A percentile compares a stretch with the other conserved stretches of the same genome.
Evolutionary conservation across 2,113 vertebrate genomes (phyloP).

Genomic region (cat (Felis catus)): DNA sequence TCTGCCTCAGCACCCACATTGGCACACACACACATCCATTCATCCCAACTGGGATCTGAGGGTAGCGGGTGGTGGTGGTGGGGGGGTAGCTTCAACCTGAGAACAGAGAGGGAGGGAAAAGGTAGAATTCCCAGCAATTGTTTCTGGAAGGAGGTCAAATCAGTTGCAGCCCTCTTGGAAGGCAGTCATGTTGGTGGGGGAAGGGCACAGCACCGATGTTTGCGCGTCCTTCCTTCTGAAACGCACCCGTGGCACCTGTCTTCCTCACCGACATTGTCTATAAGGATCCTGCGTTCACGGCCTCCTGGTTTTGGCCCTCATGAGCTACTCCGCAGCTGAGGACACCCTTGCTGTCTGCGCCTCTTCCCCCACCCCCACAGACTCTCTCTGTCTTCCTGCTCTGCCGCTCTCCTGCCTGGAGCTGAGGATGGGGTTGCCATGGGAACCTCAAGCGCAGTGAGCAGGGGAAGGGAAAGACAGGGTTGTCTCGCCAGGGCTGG

Average conservation of each 20-base stretch:
- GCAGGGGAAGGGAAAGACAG: slow-evolving; percentile 29
- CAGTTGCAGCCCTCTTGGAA: neutral
- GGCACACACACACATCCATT: no score
- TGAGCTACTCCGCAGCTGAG: neutral
- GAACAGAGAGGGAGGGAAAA: neutral
- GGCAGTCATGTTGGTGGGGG: neutral
- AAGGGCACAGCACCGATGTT: neutral
- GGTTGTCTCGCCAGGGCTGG: slow-evolving; percentile 35
- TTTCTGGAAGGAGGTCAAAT: slow-evolving; percentile 27
- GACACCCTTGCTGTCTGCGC: neutral
- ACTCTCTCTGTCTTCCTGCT: neutral
- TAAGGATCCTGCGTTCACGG: no score
- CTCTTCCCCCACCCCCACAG: slow-evolving; percentile 60
- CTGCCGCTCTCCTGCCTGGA: slow-evolving; percentile 71
- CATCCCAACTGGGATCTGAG: neutral
- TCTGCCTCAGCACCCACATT: neutral
- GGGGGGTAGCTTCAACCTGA: neutral
- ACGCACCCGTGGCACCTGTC: neutral
- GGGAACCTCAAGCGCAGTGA: slow-evolving; percentile 78
- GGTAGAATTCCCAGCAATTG: neutral
- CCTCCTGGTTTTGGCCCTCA: neutral
- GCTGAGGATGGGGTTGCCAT: slow-evolving; percentile 84
- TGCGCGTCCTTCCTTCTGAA: neutral
- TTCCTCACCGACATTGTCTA: neutral
- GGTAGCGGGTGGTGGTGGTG: neutral